phyloP scores from a whole-genome alignment of 2,113 vertebrate species.

The Scopus umbretta region DNA sequence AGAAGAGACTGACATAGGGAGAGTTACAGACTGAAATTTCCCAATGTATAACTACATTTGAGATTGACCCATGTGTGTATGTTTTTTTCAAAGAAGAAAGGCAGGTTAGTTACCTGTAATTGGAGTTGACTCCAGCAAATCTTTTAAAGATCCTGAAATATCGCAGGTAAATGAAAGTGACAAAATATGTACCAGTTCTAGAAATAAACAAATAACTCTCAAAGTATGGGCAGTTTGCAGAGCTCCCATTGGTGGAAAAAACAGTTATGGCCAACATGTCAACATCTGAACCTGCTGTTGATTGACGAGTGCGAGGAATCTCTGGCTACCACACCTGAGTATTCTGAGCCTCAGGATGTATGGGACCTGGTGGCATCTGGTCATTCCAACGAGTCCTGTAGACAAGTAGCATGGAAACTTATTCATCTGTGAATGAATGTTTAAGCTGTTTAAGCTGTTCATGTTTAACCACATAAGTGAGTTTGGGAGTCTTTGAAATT shows the following conservation, averaged over 20 bases:
- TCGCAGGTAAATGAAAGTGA: not conserved
- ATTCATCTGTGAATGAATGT: not conserved
- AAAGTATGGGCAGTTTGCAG: not conserved
- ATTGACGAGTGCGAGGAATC: accelerated
- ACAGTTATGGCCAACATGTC: not conserved
- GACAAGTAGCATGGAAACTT: not conserved
- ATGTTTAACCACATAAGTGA: not conserved
- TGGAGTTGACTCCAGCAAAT: not conserved
- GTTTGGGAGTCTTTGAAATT: not conserved
- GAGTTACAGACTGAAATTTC: not conserved
- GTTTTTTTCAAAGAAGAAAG: not conserved
- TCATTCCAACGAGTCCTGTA: not conserved
- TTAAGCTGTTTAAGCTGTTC: not conserved
- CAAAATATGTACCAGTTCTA: not conserved
- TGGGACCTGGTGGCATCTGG: not conserved
- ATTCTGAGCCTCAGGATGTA: not conserved
- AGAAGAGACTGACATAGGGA: not conserved
- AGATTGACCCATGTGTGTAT: not conserved
- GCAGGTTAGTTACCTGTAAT: not conserved
- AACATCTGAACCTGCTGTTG: not conserved
- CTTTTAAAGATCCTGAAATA: not conserved
- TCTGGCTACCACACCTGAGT: not conserved
- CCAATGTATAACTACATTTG: not conserved
- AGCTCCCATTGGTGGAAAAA: not conserved
- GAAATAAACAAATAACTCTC: not conserved